Conservation (phyloP, 2,797 vertebrate genomes). For the Clarias platycephalus region DNA sequence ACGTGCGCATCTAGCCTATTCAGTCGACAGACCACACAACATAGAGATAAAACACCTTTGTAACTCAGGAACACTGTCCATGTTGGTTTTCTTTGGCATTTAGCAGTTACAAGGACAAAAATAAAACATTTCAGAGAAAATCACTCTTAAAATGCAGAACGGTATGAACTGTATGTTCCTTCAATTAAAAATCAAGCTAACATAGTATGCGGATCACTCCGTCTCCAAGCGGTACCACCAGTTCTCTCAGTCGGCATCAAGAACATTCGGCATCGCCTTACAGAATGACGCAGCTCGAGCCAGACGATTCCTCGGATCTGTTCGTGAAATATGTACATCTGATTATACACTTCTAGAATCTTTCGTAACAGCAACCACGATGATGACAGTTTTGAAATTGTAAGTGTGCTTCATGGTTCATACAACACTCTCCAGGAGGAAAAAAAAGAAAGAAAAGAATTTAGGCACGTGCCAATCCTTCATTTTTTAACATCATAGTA, state of each 20-base stretch:
- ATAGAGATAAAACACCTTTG: slow-evolving; percentile 8
- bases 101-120: neutral
- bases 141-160: slow-evolving; percentile 24
- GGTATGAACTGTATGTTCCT: neutral
- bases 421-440: neutral
- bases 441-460: neutral
- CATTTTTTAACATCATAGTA: neutral
- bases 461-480: neutral
- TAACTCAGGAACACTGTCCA: slow-evolving; percentile 11
- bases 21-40: neutral
- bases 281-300: slow-evolving; percentile 70
- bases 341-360: neutral
- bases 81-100: slow-evolving; percentile 43
- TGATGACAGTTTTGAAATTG: neutral
- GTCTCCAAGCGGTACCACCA: neutral
- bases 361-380: neutral
- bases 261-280: slow-evolving; percentile 51
- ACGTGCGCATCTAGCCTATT: neutral
- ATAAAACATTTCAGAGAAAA: slow-evolving; percentile 29
- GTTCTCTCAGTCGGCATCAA: neutral
- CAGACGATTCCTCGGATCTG: slow-evolving; percentile 58
- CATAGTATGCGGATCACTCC: neutral
- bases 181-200: neutral
- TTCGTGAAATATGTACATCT: neutral
- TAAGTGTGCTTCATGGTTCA: neutral